Percentiles rank a stretch among this genome's conserved stretches.
These are phyloP conservation scores for Solea senegalensis DNA, from an alignment of 2,113 vertebrate species.

Conservation along the genomic window DNA sequence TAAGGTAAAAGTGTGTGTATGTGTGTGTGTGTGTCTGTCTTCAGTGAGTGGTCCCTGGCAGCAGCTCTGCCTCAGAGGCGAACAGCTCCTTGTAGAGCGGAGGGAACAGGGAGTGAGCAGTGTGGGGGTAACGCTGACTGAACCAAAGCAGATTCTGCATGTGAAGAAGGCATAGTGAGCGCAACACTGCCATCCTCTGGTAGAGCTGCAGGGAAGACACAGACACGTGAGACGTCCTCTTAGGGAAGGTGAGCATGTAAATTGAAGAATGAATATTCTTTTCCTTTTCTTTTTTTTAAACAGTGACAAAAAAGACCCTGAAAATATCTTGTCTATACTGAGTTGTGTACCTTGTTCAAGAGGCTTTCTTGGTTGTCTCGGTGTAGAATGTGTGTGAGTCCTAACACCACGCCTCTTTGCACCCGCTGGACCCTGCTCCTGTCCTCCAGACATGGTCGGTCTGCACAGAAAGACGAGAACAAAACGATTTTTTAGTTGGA, in stretches of 20 bases:
- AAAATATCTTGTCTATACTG: background rate
- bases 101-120: conserved; percentile 86
- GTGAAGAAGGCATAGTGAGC: conserved; percentile 88
- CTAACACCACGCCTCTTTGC: conserved; percentile 83
- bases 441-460: conserved; percentile 89
- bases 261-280: conserved; percentile 45
- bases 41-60: conserved; percentile 73
- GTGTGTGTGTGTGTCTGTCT: conserved; percentile 16
- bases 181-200: conserved; percentile 83
- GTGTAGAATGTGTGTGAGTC: conserved; percentile 85
- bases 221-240: background rate
- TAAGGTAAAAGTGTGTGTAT: conserved; percentile 9
- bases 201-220: conserved; percentile 82
- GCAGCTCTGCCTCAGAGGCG: conserved; percentile 80
- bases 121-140: conserved; percentile 85
- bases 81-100: conserved; percentile 96
- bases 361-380: conserved; percentile 86
- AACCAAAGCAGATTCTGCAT: conserved; percentile 89
- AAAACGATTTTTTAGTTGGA: background rate
- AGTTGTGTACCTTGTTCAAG: conserved; percentile 82
- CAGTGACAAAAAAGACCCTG: background rate
- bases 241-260: background rate
- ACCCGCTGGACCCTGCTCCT: conserved; percentile 84
- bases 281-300: background rate
- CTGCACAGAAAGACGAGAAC: conserved; percentile 64